Evolutionary conservation across 1,140 invertebrate genomes (phyloP).

Genomic region (Holcopasites calliopsidis): DNA sequence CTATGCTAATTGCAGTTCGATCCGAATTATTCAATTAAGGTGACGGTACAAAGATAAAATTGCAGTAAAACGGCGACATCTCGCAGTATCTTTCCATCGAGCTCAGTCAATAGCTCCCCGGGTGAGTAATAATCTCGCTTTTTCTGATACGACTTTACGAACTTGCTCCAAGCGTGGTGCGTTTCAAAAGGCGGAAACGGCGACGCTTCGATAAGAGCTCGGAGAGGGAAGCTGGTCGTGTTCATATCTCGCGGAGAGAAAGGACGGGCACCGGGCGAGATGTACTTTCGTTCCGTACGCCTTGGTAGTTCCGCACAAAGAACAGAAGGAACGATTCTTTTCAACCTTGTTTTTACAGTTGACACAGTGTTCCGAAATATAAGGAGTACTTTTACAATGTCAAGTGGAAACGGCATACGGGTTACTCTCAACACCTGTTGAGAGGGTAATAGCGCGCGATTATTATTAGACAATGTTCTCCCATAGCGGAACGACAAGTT

Average conservation of each 20-base stretch:
- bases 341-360: background rate
- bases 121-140: background rate
- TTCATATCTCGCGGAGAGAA: background rate
- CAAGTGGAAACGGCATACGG: background rate
- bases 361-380: background rate
- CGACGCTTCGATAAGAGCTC: background rate
- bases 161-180: background rate
- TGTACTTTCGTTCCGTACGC: background rate
- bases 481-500: no score
- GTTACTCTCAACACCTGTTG: constrained; percentile 8
- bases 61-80: background rate
- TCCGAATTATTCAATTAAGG: no score
- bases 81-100: background rate
- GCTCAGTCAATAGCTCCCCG: background rate
- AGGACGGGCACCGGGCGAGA: background rate
- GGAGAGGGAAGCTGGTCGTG: background rate
- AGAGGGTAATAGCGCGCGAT: background rate
- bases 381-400: background rate
- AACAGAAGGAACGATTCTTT: background rate
- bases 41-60: no score
- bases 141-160: background rate
- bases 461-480: no score
- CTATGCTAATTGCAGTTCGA: no score
- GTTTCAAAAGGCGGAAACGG: background rate
- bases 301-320: background rate